Conservation (phyloP, 2,797 vertebrate genomes). For the Geotrypetes seraphini region DNA sequence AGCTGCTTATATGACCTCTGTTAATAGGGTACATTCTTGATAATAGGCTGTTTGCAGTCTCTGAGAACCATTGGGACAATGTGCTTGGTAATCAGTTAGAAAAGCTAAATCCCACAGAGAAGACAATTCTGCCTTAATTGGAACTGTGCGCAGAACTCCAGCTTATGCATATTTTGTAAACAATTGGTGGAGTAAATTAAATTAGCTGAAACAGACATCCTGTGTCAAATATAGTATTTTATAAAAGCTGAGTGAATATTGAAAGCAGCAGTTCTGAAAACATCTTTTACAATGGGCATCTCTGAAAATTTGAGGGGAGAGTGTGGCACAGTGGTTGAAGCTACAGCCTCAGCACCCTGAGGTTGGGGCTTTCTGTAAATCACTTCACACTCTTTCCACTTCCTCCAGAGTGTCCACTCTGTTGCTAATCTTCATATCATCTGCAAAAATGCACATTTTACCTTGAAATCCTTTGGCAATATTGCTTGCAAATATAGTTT, state of each 20-base stretch:
- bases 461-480: no score
- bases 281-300: no score
- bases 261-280: not conserved
- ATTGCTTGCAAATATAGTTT: no score
- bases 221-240: not conserved
- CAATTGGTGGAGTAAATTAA: not conserved
- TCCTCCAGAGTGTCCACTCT: no score
- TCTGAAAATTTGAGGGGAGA: no score
- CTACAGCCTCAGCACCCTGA: no score
- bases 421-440: no score
- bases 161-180: not conserved
- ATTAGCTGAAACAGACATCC: not conserved
- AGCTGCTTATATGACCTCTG: slow-evolving; percentile 36
- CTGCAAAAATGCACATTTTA: no score
- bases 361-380: no score
- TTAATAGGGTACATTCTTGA: slow-evolving; percentile 35
- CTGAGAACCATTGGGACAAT: slow-evolving; percentile 24
- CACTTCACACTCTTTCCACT: no score
- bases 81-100: slow-evolving; percentile 27
- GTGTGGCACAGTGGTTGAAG: no score
- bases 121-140: slow-evolving; percentile 14
- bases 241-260: not conserved
- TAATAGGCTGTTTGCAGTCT: slow-evolving; percentile 29
- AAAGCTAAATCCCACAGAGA: slow-evolving; percentile 7
- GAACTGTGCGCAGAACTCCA: not conserved